phyloP scores from a whole-genome alignment of 2,113 vertebrate genomes.

The Callipepla squamata region DNA sequence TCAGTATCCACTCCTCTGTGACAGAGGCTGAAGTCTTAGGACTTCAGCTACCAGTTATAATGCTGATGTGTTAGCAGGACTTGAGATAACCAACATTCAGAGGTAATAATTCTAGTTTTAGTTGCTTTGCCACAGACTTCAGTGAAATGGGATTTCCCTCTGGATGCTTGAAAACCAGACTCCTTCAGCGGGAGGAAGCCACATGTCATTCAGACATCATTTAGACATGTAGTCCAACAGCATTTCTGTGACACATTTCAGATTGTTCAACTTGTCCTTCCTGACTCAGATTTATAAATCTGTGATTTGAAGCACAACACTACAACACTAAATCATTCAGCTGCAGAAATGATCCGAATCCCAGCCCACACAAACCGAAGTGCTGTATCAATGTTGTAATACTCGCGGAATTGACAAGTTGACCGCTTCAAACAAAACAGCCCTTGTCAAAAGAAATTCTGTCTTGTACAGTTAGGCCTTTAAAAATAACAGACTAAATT shows the following conservation, averaged over 20 bases:
- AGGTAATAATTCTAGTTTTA: background rate
- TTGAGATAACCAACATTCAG: background rate
- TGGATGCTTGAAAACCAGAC: background rate
- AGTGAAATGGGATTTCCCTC: background rate
- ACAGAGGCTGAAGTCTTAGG: background rate
- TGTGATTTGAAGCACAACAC: background rate
- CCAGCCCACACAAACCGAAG: background rate
- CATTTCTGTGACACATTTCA: background rate
- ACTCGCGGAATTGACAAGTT: background rate
- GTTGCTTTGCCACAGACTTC: background rate
- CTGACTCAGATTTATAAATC: background rate
- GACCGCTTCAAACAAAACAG: background rate
- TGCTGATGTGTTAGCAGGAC: background rate
- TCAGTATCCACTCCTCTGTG: background rate
- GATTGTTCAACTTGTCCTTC: background rate
- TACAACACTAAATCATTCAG: background rate
- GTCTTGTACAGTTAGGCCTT: background rate
- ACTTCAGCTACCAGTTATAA: background rate
- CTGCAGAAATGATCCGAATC: background rate
- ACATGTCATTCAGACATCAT: background rate
- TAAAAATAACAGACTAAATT: background rate
- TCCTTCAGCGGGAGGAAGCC: background rate
- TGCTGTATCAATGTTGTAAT: background rate
- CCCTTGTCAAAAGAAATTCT: background rate
- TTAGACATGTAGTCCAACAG: background rate